Base-by-base conservation (phyloP, 2,113 vertebrate genomes). In the Nothocercus julius region DNA sequence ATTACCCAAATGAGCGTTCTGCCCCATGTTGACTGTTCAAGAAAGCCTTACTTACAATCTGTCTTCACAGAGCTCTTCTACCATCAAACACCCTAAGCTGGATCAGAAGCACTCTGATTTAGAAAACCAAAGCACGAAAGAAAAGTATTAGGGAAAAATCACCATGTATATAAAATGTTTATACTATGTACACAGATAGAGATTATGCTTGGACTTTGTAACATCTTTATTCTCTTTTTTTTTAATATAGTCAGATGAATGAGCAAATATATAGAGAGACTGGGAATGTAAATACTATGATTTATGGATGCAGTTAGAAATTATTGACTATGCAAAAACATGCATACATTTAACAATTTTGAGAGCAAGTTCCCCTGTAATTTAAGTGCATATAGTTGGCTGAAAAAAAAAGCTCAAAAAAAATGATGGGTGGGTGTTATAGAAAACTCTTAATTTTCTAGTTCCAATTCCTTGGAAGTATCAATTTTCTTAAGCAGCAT, bases 111-210 rank as follows among this genome's bases (percentile, higher is more conserved):
- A 82, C 15, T 58, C 18, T 1, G 13, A 72, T 4, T 78, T 42
- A 67, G 42, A 88, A 94, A 95, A 95, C 66, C 32, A 90, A 85
- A 92, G 28, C 21, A 54, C 22, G 42, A 85, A 83, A 54, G 83
- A 92, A 36, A 82, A 83, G 28, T 7, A 76, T 58, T 76, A 44
- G 17, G 9, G 5, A 18, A 5, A 40, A 34, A 84, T 27, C 2
- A n/a, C 30, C 28, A 32, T 70, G 59, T 32, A 69, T 21, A 11
- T 16, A 47, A 89, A 70, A 74, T 47, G 9, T n/a, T 44, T 14
- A 51, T 58, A 42, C 28, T 28, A 24, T 78, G 66, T 66, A 30
- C 61, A 73, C 58, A 87, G 44, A n/a, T 56, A 75, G 0, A 15
- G 12, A n/a, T 42, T 74, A 62, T 16, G 77, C 13, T 77, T 85